Evolutionary conservation across 2,113 vertebrate species (phyloP).

Genomic region (Malurus alboscapulatus): DNA sequence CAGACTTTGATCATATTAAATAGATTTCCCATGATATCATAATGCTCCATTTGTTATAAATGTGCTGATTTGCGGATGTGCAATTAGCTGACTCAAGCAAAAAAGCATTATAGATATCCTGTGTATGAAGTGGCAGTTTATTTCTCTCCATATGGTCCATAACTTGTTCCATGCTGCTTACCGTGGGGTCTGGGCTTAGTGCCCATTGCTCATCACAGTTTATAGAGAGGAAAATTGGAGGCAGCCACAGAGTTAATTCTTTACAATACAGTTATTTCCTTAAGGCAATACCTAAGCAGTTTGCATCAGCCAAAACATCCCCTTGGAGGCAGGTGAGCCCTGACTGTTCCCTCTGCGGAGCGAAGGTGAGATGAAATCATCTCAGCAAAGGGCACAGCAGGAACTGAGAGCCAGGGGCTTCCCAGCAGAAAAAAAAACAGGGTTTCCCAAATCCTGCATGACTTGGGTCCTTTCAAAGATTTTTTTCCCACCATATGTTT

Average conservation of each 20-base stretch:
- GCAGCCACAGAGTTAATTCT: constrained; percentile 43
- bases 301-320: background rate
- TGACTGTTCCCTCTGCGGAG: background rate
- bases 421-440: background rate
- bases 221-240: constrained; percentile 37
- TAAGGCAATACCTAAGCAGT: background rate
- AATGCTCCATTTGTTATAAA: constrained; percentile 15
- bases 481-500: background rate
- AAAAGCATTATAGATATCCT: constrained; percentile 31
- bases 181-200: constrained; percentile 58
- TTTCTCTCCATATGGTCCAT: constrained; percentile 62
- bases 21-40: constrained; percentile 34
- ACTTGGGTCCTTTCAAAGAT: background rate
- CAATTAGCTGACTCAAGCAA: constrained; percentile 54
- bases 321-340: constrained; percentile 10
- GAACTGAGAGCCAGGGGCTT: background rate
- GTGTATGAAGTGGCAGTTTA: constrained; percentile 57
- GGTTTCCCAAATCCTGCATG: background rate
- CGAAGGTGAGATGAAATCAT: background rate
- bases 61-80: constrained; percentile 52
- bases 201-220: constrained; percentile 44
- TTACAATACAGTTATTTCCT: background rate
- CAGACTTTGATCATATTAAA: constrained; percentile 36
- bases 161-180: constrained; percentile 56
- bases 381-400: background rate